These are phyloP conservation scores for Acleris emargana DNA, from an alignment of 2,888 invertebrate species.

Conservation along the genomic window DNA sequence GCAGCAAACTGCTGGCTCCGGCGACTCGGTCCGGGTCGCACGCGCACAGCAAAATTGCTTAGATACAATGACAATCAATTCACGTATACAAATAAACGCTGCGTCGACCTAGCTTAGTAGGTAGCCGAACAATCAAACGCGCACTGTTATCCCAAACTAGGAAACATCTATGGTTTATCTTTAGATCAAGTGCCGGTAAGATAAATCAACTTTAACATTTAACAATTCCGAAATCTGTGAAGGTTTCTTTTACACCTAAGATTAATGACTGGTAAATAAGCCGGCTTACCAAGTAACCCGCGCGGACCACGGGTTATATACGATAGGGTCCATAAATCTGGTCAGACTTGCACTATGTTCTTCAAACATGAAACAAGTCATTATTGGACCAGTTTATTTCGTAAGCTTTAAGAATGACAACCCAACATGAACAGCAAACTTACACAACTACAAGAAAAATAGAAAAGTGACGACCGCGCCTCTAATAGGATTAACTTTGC, in stretches of 20 bases:
- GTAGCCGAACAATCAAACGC: conserved; percentile 59
- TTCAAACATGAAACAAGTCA: conserved; percentile 41
- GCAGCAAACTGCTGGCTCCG: conserved; percentile 66
- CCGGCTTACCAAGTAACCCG: conserved; percentile 59
- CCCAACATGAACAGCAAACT: conserved; percentile 8
- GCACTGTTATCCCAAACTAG: conserved; percentile 47
- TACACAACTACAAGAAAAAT: conserved; percentile 44
- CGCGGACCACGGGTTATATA: conserved; percentile 45
- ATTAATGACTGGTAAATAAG: conserved; percentile 2
- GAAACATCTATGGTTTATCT: conserved; percentile 9
- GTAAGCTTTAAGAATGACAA: conserved; percentile 7
- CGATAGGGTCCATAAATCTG: conserved; percentile 41
- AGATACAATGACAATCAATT: conserved; percentile 61
- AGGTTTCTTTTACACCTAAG: conserved; percentile 2
- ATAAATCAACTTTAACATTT: conserved; percentile 12
- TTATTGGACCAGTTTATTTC: not conserved
- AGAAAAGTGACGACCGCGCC: conserved; percentile 46
- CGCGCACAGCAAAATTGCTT: conserved; percentile 57
- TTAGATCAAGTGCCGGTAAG: conserved; percentile 17
- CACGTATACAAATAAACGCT: conserved; percentile 57
- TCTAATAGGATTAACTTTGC: conserved; percentile 67
- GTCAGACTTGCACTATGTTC: conserved; percentile 53
- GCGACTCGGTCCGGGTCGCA: conserved; percentile 48
- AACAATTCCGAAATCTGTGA: too few relatives aligned
- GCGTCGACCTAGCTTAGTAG: conserved; percentile 45